Percentiles rank a stretch among this genome's conserved stretches.
These are phyloP conservation scores for Drosophila gaucha DNA, from an alignment of 2,888 invertebrate species.

Conservation along the genomic window DNA sequence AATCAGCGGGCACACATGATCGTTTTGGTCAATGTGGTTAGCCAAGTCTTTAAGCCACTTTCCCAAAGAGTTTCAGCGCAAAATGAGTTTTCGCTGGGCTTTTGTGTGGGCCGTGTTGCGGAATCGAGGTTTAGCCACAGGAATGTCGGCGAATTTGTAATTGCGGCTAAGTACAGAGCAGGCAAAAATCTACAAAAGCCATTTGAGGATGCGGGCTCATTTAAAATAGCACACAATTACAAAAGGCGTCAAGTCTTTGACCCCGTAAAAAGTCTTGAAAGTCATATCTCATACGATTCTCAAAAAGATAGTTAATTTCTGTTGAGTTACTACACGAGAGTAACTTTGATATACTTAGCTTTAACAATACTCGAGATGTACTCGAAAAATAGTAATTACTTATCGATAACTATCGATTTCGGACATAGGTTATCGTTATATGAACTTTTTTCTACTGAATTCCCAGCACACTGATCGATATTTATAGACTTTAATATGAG, in stretches of 20 bases:
- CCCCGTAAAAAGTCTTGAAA: slow-evolving; percentile 12
- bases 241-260: slow-evolving; percentile 43
- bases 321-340: too few species aligned
- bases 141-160: slow-evolving; percentile 64
- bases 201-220: slow-evolving; percentile 56
- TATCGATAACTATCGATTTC: not conserved
- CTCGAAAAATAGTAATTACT: not conserved
- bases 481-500: not conserved
- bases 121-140: slow-evolving; percentile 37
- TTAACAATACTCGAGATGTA: too few species aligned
- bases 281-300: too few species aligned
- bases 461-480: not conserved
- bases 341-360: too few species aligned
- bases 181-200: slow-evolving; percentile 1
- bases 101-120: slow-evolving; percentile 35
- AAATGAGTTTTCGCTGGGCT: slow-evolving; percentile 40
- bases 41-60: slow-evolving; percentile 60
- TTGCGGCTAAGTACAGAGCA: slow-evolving; percentile 42
- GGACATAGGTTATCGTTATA: too few species aligned
- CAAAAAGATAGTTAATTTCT: too few species aligned
- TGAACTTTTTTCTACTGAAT: too few species aligned
- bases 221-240: slow-evolving; percentile 22
- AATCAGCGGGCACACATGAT: slow-evolving; percentile 54
- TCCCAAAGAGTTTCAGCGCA: slow-evolving; percentile 31
- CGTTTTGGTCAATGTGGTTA: slow-evolving; percentile 47